phyloP scores from a whole-genome alignment of 2,113 vertebrate genomes.

The Coregonus clupeaformis region DNA sequence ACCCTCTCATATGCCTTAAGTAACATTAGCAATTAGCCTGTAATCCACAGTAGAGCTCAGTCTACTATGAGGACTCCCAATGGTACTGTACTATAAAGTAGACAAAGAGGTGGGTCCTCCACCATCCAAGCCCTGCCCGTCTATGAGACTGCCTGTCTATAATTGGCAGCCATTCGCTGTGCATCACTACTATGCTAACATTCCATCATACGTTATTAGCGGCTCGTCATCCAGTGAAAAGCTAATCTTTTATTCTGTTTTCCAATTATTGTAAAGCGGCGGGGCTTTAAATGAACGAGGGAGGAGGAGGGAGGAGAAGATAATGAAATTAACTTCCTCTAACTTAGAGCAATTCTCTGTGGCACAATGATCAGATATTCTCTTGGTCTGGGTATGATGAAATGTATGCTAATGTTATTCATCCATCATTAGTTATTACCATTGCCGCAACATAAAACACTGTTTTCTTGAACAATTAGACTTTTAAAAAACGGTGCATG shows the following conservation, averaged over 20 bases:
- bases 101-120: conserved; percentile 56
- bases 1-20: conserved; percentile 53
- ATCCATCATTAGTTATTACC: conserved; percentile 92
- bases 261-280: conserved; percentile 89
- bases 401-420: conserved; percentile 99
- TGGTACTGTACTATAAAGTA: conserved; percentile 43
- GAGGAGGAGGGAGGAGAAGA: conserved; percentile 86
- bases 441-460: conserved; percentile 84
- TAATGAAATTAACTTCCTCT: conserved; percentile 91
- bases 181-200: conserved; percentile 64
- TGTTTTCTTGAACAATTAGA: conserved; percentile 91
- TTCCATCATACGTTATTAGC: conserved; percentile 83
- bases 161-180: conserved; percentile 66
- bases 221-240: conserved; percentile 77
- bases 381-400: conserved; percentile 75
- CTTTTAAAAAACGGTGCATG: conserved; percentile 84
- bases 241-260: conserved; percentile 87
- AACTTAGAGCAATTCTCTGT: conserved; percentile 93
- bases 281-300: conserved; percentile 78
- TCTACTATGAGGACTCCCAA: conserved; percentile 55
- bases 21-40: conserved; percentile 68
- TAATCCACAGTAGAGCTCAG: conserved; percentile 63
- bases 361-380: conserved; percentile 91
- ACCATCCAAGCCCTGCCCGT: conserved; percentile 55
- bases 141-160: conserved; percentile 63